Evolutionary conservation across 2,113 vertebrate species (phyloP).

Genomic region (Bubo blakistoni): DNA sequence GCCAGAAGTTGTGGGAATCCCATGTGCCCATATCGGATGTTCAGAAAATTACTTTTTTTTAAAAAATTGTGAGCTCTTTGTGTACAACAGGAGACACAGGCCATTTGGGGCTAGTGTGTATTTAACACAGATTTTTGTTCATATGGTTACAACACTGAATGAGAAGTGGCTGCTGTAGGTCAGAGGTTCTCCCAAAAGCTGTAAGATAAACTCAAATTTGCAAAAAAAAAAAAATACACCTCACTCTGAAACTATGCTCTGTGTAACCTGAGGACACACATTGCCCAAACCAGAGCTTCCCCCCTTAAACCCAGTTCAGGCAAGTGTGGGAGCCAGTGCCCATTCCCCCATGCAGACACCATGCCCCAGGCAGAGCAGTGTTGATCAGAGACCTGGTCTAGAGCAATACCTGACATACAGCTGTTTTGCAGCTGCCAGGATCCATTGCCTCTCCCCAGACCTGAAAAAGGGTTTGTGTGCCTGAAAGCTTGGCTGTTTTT

Average conservation of each 20-base stretch:
- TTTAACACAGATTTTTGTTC: not conserved
- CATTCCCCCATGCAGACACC: rapidly evolving
- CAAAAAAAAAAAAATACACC: not conserved
- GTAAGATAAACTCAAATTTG: not conserved
- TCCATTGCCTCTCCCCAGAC: not conserved
- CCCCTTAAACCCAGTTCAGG: not conserved
- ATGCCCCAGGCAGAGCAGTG: not conserved
- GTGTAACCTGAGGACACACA: not conserved
- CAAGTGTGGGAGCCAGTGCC: not conserved
- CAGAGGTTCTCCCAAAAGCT: not conserved
- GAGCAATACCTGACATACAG: not conserved
- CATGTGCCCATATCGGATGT: not conserved
- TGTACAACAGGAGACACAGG: not conserved
- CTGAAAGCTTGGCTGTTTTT: constrained; percentile 3
- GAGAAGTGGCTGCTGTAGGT: not conserved
- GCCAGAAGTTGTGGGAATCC: not conserved
- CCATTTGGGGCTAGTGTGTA: not conserved
- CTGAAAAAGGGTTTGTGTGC: not conserved
- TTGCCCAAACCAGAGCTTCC: not conserved
- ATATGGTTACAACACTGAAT: rapidly evolving
- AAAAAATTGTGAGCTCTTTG: not conserved
- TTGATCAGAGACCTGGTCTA: not conserved
- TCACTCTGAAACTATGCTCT: not conserved
- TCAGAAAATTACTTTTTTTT: not conserved
- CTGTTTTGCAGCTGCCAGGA: not conserved